phyloP scores from a whole-genome alignment of 92 coral and sea anemone genomes.

The Palythoa grandiflora region DNA sequence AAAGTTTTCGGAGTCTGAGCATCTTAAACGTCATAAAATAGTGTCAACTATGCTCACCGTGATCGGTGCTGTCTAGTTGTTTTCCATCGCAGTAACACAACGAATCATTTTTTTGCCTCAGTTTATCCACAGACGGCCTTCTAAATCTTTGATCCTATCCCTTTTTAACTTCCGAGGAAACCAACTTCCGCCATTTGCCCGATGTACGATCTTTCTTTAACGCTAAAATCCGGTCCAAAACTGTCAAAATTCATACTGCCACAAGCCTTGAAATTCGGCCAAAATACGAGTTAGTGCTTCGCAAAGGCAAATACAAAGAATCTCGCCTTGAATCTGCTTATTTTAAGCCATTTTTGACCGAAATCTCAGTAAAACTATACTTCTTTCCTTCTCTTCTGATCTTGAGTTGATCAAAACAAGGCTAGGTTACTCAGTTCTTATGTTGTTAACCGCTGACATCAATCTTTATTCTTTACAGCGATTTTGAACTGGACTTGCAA shows the following conservation, averaged over 20 bases:
- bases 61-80: conserved; percentile 33
- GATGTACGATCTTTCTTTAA: conserved; percentile 11
- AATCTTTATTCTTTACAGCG: conserved; percentile 7
- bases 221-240: conserved; percentile 26
- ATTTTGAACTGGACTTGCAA: conserved; percentile 5
- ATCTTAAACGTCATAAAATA: conserved; percentile 21
- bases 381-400: conserved; percentile 10
- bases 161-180: conserved; percentile 32
- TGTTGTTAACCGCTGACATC: conserved; percentile 24
- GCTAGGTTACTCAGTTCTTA: conserved; percentile 32
- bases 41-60: conserved; percentile 16
- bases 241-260: conserved; percentile 10
- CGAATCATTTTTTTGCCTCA: conserved; percentile 21
- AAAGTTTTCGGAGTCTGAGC: conserved; percentile 34
- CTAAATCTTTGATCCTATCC: conserved; percentile 32
- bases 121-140: conserved; percentile 24
- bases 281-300: conserved; percentile 24
- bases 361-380: not conserved
- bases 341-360: conserved; percentile 17
- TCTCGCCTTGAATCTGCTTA: not conserved
- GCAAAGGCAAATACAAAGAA: conserved; percentile 11
- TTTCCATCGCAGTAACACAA: conserved; percentile 24
- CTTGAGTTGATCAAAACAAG: conserved; percentile 20
- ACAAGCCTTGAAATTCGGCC: conserved; percentile 23
- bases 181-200: conserved; percentile 27